phyloP scores from a whole-genome alignment of 1,140 invertebrate species.

The Ridgeia piscesae region DNA sequence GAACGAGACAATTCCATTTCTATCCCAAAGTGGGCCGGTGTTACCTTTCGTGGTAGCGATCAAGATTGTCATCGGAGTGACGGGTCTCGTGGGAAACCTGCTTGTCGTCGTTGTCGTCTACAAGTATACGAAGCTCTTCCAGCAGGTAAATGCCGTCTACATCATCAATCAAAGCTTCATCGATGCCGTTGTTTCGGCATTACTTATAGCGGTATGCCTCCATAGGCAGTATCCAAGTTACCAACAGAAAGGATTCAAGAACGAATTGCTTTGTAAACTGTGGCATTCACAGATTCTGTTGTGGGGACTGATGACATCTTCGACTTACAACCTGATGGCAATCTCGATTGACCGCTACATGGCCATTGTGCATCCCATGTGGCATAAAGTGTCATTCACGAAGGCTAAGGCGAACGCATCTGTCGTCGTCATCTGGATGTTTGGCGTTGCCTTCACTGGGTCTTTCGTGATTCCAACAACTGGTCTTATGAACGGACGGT shows the following conservation, averaged over 20 bases:
- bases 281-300: slow-evolving; percentile 26
- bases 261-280: slow-evolving; percentile 24
- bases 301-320: slow-evolving; percentile 22
- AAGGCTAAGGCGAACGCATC: not conserved
- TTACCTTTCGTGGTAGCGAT: no score
- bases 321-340: slow-evolving; percentile 24
- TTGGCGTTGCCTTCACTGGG: not conserved
- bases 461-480: slow-evolving; percentile 10
- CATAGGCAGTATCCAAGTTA: not conserved
- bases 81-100: slow-evolving; percentile 20
- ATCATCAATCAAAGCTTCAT: slow-evolving; percentile 25
- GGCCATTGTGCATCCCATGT: slow-evolving; percentile 26
- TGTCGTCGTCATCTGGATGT: not conserved
- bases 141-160: slow-evolving; percentile 16
- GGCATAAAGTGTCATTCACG: slow-evolving; percentile 21
- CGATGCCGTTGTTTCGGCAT: slow-evolving; percentile 22
- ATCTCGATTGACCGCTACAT: slow-evolving; percentile 28
- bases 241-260: not conserved
- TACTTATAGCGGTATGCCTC: slow-evolving; percentile 17
- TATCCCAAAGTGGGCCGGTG: no score
- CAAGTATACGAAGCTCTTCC: slow-evolving; percentile 10
- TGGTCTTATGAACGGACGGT: slow-evolving; percentile 7
- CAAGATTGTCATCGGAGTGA: slow-evolving; percentile 7
- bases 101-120: slow-evolving; percentile 26
- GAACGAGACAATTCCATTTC: no score